These are phyloP conservation scores for Synanceia verrucosa DNA, from an alignment of 2,797 vertebrate species.

Conservation along the genomic window DNA sequence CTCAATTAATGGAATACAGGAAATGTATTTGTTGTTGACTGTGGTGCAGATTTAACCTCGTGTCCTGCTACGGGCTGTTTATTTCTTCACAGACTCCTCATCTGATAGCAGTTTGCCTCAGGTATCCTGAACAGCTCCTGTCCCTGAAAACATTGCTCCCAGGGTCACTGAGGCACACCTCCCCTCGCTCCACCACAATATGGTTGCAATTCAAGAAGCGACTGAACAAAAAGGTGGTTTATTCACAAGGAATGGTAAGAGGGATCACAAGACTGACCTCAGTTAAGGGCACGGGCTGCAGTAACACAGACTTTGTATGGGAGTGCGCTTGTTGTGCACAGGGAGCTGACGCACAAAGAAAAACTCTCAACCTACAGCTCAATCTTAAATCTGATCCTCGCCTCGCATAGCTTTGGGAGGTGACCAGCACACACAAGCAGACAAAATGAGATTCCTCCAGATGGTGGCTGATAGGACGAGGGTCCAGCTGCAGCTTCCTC, in stretches of 20 bases:
- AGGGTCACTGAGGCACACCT: constrained; percentile 42
- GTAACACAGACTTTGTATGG: constrained; percentile 17
- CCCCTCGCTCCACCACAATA: constrained; percentile 18
- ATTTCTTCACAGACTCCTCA: constrained; percentile 43
- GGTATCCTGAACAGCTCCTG: constrained; percentile 45
- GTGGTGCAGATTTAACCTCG: neutral
- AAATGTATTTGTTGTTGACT: neutral
- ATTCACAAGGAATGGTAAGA: constrained; percentile 34
- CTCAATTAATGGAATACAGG: neutral
- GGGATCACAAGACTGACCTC: constrained; percentile 37
- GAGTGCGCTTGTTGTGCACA: neutral
- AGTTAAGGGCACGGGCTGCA: constrained; percentile 28
- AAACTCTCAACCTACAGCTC: constrained; percentile 29
- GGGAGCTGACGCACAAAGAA: neutral
- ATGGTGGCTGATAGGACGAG: constrained; percentile 7
- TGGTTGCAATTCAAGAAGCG: constrained; percentile 35
- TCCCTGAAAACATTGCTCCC: constrained; percentile 34
- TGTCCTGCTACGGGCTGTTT: constrained; percentile 28
- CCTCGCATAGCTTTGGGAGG: constrained; percentile 14
- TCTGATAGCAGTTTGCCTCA: constrained; percentile 48
- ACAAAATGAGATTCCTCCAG: constrained; percentile 26
- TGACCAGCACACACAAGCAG: constrained; percentile 7
- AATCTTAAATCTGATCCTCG: constrained; percentile 9
- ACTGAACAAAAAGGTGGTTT: constrained; percentile 39
- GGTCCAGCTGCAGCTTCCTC: constrained; percentile 44